These are phyloP conservation scores for Dicrostonyx torquatus DNA, from an alignment of 2,797 vertebrate genomes.

Conservation along the genomic window DNA sequence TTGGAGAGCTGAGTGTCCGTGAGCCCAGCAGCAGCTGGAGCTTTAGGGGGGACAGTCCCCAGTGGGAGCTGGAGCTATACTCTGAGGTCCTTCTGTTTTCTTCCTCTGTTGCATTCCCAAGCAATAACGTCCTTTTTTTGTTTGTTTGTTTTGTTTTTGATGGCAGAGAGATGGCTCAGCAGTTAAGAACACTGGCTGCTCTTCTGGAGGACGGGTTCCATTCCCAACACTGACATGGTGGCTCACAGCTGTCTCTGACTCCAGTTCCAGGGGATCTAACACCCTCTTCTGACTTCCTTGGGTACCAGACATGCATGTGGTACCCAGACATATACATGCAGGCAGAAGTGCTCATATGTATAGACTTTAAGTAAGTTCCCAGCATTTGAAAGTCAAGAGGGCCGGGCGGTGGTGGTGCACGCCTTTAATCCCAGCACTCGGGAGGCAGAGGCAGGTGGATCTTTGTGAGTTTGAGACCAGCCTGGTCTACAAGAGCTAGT, in stretches of 20 bases:
- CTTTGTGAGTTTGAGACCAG: too few species aligned
- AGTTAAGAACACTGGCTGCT: not conserved
- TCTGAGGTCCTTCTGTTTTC: not conserved
- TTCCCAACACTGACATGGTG: not conserved
- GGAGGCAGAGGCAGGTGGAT: too few species aligned
- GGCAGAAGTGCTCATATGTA: not conserved
- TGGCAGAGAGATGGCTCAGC: not conserved
- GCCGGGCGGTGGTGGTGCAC: too few species aligned
- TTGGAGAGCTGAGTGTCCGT: not conserved
- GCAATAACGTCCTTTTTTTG: not conserved
- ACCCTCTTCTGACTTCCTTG: not conserved
- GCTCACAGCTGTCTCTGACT: not conserved
- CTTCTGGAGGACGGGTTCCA: not conserved
- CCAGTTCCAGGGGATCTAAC: not conserved
- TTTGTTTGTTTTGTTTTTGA: too few species aligned
- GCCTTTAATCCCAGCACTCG: too few species aligned
- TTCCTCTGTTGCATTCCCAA: not conserved
- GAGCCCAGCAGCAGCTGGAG: not conserved
- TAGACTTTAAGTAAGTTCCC: not conserved
- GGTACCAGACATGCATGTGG: not conserved
- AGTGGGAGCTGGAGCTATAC: too few species aligned
- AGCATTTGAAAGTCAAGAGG: constrained; percentile 46
- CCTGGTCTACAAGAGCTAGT: too few species aligned
- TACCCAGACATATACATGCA: not conserved
- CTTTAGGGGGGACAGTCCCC: not conserved